A percentile compares a stretch with the other conserved stretches of the same genome.
These are phyloP conservation scores for Drosophila micromelanica DNA, from an alignment of 1,140 invertebrate genomes.

Conservation along the genomic window DNA sequence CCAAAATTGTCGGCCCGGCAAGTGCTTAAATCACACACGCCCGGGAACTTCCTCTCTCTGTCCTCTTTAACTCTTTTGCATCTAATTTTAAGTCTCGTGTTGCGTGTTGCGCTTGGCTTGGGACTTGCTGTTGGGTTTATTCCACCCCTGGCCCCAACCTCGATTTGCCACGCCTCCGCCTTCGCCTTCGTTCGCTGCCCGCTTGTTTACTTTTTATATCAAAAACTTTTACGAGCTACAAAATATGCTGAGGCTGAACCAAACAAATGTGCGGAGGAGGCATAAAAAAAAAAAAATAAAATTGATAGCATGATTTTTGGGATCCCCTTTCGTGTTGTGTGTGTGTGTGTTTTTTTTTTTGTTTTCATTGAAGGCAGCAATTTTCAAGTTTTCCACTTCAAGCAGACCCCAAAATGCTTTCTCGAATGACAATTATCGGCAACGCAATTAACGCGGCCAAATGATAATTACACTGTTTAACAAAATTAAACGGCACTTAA, in stretches of 20 bases:
- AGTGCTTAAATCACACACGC: neutral
- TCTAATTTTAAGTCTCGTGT: constrained; percentile 36
- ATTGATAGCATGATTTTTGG: constrained; percentile 70
- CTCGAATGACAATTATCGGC: constrained; percentile 48
- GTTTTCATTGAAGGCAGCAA: neutral
- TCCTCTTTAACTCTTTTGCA: neutral
- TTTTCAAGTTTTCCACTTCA: neutral
- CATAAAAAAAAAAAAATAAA: constrained; percentile 72
- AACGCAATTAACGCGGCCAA: constrained; percentile 35
- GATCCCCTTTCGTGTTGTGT: constrained; percentile 6
- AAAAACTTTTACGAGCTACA: constrained; percentile 81
- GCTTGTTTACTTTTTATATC: constrained; percentile 78
- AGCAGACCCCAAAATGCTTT: constrained; percentile 21
- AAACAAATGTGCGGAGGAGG: constrained; percentile 59
- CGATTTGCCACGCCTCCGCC: too few relatives aligned
- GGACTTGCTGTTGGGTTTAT: too few relatives aligned
- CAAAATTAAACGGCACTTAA: constrained; percentile 16
- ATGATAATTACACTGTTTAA: constrained; percentile 34
- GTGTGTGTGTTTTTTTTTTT: neutral
- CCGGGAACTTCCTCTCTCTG: neutral
- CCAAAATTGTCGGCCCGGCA: constrained; percentile 29
- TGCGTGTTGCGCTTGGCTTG: neutral
- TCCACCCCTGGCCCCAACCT: neutral
- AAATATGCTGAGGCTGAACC: constrained; percentile 68
- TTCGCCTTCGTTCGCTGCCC: neutral